A percentile compares a stretch with the other conserved stretches of the same genome.
phyloP scores from a whole-genome alignment of 1,140 invertebrate genomes.

The Tyrophagus putrescentiae region DNA sequence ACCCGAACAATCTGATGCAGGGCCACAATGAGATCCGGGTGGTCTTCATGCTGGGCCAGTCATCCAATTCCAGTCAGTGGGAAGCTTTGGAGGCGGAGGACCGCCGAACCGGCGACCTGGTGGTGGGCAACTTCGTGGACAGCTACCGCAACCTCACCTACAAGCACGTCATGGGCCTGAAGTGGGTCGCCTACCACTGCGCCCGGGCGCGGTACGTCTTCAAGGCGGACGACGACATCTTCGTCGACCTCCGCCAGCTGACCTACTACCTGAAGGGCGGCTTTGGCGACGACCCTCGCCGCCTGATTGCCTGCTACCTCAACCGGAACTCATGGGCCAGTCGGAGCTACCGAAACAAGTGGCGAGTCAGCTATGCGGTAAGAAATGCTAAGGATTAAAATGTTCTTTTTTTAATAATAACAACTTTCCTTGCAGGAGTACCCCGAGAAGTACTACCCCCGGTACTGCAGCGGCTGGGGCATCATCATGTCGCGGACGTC shows the following conservation, averaged over 20 bases:
- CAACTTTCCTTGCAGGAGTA: slow-evolving; percentile 34
- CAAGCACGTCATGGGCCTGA: slow-evolving; percentile 71
- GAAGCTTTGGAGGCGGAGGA: slow-evolving; percentile 28
- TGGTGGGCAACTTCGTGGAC: slow-evolving; percentile 52
- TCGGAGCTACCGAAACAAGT: slow-evolving; percentile 33
- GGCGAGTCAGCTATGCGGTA: slow-evolving; percentile 29
- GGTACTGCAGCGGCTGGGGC: slow-evolving; percentile 37
- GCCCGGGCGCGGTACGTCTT: slow-evolving; percentile 55
- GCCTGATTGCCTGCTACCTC: slow-evolving; percentile 28
- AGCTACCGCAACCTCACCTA: slow-evolving; percentile 66
- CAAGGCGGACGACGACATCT: slow-evolving; percentile 75
- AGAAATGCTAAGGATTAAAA: neutral
- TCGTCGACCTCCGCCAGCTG: slow-evolving; percentile 52
- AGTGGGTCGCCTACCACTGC: slow-evolving; percentile 52
- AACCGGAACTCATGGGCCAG: slow-evolving; percentile 25
- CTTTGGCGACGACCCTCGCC: slow-evolving; percentile 21
- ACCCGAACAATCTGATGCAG: slow-evolving; percentile 27
- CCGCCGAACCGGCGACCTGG: slow-evolving; percentile 30
- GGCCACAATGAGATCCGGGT: slow-evolving; percentile 25
- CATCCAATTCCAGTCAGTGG: slow-evolving; percentile 14
- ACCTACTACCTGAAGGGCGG: slow-evolving; percentile 42
- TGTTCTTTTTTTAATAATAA: neutral
- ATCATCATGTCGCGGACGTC: slow-evolving; percentile 34
- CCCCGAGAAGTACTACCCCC: slow-evolving; percentile 32
- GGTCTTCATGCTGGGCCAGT: slow-evolving; percentile 14